These are phyloP conservation scores for Saturnia japonica DNA, from an alignment of 2,888 invertebrate genomes.

Conservation along the genomic window DNA sequence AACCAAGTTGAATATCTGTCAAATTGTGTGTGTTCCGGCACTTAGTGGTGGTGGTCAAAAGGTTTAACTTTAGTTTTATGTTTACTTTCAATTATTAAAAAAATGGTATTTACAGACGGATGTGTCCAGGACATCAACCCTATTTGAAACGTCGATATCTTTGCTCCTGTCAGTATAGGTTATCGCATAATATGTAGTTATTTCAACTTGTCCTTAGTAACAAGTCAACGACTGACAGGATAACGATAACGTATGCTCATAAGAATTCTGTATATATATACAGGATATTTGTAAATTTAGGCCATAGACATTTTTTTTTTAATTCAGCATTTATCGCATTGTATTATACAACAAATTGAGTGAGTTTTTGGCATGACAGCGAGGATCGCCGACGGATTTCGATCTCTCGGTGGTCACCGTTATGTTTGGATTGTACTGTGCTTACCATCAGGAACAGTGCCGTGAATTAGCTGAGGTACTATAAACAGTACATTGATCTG, in stretches of 20 bases:
- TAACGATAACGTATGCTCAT: slow-evolving; percentile 38
- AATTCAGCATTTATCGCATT: not conserved
- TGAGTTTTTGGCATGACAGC: no score
- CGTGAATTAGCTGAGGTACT: no score
- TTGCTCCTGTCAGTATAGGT: slow-evolving; percentile 44
- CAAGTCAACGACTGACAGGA: slow-evolving; percentile 47
- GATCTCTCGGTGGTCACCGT: no score
- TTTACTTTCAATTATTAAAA: no score
- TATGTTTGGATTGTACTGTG: no score
- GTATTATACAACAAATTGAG: not conserved
- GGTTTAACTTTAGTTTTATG: no score
- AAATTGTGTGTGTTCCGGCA: no score
- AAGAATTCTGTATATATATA: slow-evolving; percentile 21
- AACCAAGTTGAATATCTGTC: no score
- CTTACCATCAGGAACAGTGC: no score
- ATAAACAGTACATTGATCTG: no score
- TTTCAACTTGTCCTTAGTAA: slow-evolving; percentile 45
- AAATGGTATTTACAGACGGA: slow-evolving; percentile 33
- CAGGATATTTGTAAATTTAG: slow-evolving; percentile 21
- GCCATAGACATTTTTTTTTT: not conserved
- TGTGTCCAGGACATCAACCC: slow-evolving; percentile 61
- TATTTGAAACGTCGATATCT: slow-evolving; percentile 48
- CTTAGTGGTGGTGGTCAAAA: no score
- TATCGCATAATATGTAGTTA: slow-evolving; percentile 50
- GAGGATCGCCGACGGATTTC: no score